A percentile compares a stretch with the other conserved stretches of the same genome.
Evolutionary conservation across 35 echinoderm and acorn worm genomes (phyloP).

Genomic region (Heliocidaris erythrogramma): DNA sequence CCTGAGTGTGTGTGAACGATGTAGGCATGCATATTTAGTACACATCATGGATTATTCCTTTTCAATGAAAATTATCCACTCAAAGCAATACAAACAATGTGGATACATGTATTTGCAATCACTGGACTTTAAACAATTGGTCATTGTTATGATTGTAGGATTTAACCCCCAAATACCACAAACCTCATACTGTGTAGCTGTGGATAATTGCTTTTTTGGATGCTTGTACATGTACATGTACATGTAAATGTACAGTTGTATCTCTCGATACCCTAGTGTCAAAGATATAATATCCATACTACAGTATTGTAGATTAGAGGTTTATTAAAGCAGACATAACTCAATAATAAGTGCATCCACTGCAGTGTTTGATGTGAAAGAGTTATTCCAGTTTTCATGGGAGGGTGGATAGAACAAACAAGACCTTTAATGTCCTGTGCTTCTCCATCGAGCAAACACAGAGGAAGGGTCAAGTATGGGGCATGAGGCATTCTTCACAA

Average conservation of each 20-base stretch:
- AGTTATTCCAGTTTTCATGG: slow-evolving; percentile 10
- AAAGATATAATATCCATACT: not conserved
- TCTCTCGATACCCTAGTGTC: not conserved
- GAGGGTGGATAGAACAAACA: not conserved
- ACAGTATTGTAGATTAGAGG: not conserved
- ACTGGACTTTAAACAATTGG: no score
- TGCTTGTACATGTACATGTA: not conserved
- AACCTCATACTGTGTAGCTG: no score
- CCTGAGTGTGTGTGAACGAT: no score
- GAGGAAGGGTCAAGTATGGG: not conserved
- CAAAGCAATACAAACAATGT: no score
- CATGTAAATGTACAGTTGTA: not conserved
- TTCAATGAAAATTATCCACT: no score
- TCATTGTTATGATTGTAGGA: no score
- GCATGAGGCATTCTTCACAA: not conserved
- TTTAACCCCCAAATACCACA: no score
- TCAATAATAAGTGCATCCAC: not conserved
- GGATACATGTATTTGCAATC: no score
- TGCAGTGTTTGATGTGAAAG: not conserved
- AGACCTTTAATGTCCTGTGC: slow-evolving; percentile 6
- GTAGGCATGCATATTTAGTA: no score
- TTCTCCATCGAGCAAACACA: not conserved
- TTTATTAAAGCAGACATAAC: not conserved
- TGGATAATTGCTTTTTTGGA: no score
- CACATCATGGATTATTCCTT: no score